These are phyloP conservation scores for Zaprionus gabonicus DNA, from an alignment of 1,140 invertebrate genomes.

Conservation along the genomic window DNA sequence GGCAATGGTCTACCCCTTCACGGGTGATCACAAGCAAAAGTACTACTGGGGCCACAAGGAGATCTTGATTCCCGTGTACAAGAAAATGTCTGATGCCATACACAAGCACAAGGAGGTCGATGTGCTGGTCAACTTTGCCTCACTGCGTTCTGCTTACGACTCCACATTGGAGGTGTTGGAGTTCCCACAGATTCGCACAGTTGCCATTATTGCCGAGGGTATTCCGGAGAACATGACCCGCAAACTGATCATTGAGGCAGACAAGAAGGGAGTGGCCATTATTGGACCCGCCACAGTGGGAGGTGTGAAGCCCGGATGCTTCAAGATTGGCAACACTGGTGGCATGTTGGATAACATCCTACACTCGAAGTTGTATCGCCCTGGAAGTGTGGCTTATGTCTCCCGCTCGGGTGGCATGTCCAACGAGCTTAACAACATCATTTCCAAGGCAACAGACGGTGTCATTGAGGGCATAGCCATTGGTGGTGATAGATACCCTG, in stretches of 20 bases:
- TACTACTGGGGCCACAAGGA: conserved; percentile 99
- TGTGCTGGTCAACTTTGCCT: conserved; percentile 99
- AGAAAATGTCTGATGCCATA: conserved; percentile 98
- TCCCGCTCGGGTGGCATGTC: conserved; percentile 99
- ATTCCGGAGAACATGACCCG: conserved; percentile 99
- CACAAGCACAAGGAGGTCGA: conserved; percentile 97
- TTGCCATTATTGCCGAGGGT: conserved; percentile 99
- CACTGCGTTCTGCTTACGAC: conserved; percentile 98
- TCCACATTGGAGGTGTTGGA: conserved; percentile 95
- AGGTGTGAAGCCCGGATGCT: conserved; percentile 99
- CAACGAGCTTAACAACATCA: conserved; percentile 99
- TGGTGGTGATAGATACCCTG: conserved; percentile 99
- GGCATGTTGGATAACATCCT: conserved; percentile 99
- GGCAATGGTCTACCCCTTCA: conserved; percentile 99
- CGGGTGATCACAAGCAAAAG: conserved; percentile 99
- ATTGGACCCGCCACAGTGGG: conserved; percentile 99
- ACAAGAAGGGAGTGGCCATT: conserved; percentile 92
- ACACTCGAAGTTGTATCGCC: conserved; percentile 97
- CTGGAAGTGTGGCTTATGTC: conserved; percentile 99
- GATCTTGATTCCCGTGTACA: conserved; percentile 97
- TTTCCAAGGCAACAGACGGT: conserved; percentile 98
- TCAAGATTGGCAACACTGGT: conserved; percentile 99
- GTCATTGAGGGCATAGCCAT: conserved; percentile 99
- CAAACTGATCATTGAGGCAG: conserved; percentile 95
- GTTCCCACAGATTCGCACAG: conserved; percentile 97